Conservation (phyloP, 2,797 vertebrate genomes). For the Synanceia verrucosa region DNA sequence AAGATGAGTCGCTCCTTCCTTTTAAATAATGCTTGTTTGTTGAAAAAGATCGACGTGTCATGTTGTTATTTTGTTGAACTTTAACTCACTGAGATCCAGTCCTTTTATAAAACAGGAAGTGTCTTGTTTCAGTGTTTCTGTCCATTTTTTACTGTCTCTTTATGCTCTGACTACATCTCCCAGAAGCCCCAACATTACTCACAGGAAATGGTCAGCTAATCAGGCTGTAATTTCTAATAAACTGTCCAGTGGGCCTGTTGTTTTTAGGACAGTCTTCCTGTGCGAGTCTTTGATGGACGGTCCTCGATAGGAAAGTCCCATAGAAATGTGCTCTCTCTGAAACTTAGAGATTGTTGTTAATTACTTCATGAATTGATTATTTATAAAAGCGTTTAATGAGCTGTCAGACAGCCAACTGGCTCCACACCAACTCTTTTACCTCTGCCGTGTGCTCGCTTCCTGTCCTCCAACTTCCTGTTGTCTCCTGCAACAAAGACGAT, state of each 20-base stretch:
- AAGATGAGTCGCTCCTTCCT: too few species aligned
- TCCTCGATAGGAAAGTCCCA: background rate
- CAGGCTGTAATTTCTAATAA: too few species aligned
- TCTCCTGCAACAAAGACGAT: background rate
- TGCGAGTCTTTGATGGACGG: background rate
- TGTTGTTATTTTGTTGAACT: too few species aligned
- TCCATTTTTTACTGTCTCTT: too few species aligned
- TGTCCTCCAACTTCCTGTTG: background rate
- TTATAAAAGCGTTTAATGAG: constrained; percentile 68
- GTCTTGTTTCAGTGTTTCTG: too few species aligned
- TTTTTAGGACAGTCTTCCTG: background rate
- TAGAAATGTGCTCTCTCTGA: constrained; percentile 1
- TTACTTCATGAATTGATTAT: constrained; percentile 66
- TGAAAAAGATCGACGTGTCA: too few species aligned
- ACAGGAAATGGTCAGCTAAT: too few species aligned
- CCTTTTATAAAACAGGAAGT: too few species aligned
- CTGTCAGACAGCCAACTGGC: constrained; percentile 62
- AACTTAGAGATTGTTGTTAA: constrained; percentile 61
- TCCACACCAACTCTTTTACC: constrained; percentile 42
- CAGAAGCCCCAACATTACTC: too few species aligned
- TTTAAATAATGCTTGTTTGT: too few species aligned
- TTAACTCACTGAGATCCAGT: too few species aligned
- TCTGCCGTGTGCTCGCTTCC: constrained; percentile 1
- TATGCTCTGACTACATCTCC: too few species aligned
- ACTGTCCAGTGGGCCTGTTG: background rate